Percentiles rank a stretch among this genome's conserved stretches.
These are phyloP conservation scores for Myotis brandtii DNA, from an alignment of 2,113 vertebrate genomes.

Conservation along the genomic window DNA sequence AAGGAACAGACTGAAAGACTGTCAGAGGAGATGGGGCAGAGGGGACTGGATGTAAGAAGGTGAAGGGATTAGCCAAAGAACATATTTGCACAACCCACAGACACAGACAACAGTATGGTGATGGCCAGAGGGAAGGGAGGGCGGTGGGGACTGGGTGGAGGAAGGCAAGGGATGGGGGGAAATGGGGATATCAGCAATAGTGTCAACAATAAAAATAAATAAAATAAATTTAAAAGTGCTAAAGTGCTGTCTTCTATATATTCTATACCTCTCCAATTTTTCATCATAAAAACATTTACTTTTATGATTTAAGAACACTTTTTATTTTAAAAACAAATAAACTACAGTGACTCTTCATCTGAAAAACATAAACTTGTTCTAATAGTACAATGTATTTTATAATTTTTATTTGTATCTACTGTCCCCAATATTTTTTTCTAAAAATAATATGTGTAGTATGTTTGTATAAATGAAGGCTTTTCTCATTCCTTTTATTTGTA, in stretches of 20 bases:
- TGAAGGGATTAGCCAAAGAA: not conserved
- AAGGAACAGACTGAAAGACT: not conserved
- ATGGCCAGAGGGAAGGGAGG: not conserved
- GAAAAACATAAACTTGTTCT: constrained; percentile 10
- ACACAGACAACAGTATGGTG: not conserved
- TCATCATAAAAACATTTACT: not conserved
- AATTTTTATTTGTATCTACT: not conserved
- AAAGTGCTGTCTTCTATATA: not conserved
- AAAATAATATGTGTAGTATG: not conserved
- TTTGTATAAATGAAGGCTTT: not conserved
- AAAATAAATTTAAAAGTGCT: not conserved
- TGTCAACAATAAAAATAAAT: not conserved
- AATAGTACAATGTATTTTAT: not conserved
- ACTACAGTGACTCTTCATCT: not conserved
- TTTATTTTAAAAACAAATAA: constrained; percentile 22
- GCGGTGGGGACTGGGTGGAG: not conserved
- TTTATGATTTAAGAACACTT: not conserved
- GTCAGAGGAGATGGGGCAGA: no score
- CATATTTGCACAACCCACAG: not conserved
- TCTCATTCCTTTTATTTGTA: not conserved
- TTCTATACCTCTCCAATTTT: not conserved
- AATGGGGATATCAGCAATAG: not conserved
- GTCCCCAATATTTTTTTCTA: not conserved
- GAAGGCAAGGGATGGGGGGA: not conserved
- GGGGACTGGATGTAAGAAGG: not conserved